These are phyloP conservation scores for Pseudanteris insignis DNA, from an alignment of 2,888 invertebrate genomes.

Conservation along the genomic window DNA sequence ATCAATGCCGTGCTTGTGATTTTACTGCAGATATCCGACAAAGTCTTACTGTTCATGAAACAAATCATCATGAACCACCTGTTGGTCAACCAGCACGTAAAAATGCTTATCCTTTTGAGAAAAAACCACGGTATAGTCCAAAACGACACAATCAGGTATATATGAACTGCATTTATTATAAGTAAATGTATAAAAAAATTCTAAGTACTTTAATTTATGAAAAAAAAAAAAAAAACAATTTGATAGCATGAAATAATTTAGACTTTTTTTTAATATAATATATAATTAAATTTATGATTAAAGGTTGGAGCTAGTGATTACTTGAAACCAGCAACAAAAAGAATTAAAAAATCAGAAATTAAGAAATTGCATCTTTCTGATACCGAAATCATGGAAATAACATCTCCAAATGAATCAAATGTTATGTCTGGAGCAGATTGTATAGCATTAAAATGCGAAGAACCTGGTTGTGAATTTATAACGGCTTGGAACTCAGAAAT, in stretches of 20 bases:
- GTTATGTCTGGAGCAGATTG: conserved; percentile 66
- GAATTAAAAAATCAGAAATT: conserved; percentile 22
- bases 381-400: conserved; percentile 6
- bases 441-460: conserved; percentile 66
- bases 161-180: too few relatives aligned
- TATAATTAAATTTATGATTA: conserved; percentile 2
- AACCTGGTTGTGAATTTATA: conserved; percentile 70
- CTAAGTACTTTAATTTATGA: too few relatives aligned
- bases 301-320: conserved; percentile 63
- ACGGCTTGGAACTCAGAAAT: conserved; percentile 72
- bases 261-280: too few relatives aligned
- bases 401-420: conserved; percentile 47
- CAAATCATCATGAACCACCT: conserved; percentile 88
- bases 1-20: conserved; percentile 86
- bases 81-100: conserved; percentile 72
- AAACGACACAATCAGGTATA: conserved; percentile 62
- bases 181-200: too few relatives aligned
- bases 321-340: conserved; percentile 48
- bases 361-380: conserved; percentile 20
- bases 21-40: conserved; percentile 93
- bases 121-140: conserved; percentile 57
- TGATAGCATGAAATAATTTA: too few relatives aligned
- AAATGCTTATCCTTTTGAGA: conserved; percentile 55
- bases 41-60: conserved; percentile 89
- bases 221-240: too few relatives aligned